Evolutionary conservation across 2,113 vertebrate genomes (phyloP).

Genomic region (Lasiurus borealis): DNA sequence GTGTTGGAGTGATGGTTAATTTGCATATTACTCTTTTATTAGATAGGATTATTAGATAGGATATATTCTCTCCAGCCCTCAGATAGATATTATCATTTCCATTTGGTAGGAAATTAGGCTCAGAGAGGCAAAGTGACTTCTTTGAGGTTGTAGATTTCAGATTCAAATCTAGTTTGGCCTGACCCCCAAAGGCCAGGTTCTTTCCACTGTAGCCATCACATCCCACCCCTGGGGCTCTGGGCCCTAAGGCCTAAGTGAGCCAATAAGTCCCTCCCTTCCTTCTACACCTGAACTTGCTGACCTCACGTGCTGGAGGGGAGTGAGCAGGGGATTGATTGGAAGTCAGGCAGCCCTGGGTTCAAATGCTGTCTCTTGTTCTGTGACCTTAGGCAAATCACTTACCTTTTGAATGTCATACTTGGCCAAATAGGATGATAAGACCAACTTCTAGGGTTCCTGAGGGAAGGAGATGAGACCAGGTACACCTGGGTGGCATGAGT

Average conservation of each 20-base stretch:
- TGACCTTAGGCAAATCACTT: background rate
- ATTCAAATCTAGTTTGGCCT: background rate
- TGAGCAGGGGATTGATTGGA: background rate
- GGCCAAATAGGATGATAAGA: background rate
- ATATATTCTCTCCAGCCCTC: background rate
- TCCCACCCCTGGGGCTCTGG: background rate
- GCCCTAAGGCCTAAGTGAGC: background rate
- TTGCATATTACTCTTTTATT: no score
- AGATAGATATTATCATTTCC: background rate
- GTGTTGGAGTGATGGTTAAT: no score
- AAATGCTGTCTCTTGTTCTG: background rate
- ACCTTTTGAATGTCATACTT: background rate
- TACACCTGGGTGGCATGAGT: accelerated
- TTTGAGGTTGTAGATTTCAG: background rate
- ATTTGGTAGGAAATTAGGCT: background rate
- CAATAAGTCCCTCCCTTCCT: background rate
- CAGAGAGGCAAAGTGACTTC: conserved; percentile 16
- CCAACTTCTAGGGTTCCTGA: background rate
- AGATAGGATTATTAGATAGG: no score
- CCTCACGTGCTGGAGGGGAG: background rate
- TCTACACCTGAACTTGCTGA: background rate
- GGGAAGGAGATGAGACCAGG: background rate
- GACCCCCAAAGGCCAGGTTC: background rate
- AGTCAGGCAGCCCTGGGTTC: background rate
- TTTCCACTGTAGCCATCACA: background rate